phyloP scores from a whole-genome alignment of 2,113 vertebrate genomes.

The Noctilio leporinus region DNA sequence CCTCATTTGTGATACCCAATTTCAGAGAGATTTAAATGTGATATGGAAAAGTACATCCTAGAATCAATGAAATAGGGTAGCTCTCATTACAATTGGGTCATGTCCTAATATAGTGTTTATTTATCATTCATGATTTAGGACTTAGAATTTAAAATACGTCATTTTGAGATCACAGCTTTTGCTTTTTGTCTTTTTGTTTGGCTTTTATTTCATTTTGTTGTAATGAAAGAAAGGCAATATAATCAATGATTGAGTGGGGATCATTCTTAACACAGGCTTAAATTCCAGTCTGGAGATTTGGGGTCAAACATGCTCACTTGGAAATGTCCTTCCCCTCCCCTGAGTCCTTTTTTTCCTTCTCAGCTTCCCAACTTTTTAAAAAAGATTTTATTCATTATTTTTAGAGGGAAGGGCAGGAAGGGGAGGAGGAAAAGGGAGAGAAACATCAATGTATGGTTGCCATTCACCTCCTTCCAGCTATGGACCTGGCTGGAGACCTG shows the following conservation, averaged over 20 bases:
- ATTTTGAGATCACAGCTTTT: not conserved
- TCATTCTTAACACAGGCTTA: not conserved
- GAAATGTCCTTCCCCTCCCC: not conserved
- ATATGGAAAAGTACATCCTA: not conserved
- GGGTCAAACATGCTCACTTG: not conserved
- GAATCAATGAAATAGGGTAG: not conserved
- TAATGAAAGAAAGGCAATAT: not conserved
- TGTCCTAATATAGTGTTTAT: not conserved
- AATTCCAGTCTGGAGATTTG: not conserved
- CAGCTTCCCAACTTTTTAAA: not conserved
- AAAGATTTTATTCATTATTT: too few species aligned
- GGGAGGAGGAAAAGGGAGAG: too few species aligned
- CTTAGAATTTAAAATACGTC: not conserved
- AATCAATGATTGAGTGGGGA: not conserved
- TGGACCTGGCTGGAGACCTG: too few species aligned
- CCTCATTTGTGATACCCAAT: not conserved
- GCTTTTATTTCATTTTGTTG: conserved; percentile 4
- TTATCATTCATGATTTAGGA: not conserved
- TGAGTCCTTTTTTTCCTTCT: not conserved
- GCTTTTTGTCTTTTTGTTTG: not conserved
- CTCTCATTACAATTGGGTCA: not conserved
- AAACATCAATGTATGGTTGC: too few species aligned
- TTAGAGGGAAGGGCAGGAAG: too few species aligned
- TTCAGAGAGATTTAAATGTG: not conserved
- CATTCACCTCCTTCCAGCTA: too few species aligned